Conservation (phyloP, 1,140 invertebrate genomes). For the Hypsibius dujardini region DNA sequence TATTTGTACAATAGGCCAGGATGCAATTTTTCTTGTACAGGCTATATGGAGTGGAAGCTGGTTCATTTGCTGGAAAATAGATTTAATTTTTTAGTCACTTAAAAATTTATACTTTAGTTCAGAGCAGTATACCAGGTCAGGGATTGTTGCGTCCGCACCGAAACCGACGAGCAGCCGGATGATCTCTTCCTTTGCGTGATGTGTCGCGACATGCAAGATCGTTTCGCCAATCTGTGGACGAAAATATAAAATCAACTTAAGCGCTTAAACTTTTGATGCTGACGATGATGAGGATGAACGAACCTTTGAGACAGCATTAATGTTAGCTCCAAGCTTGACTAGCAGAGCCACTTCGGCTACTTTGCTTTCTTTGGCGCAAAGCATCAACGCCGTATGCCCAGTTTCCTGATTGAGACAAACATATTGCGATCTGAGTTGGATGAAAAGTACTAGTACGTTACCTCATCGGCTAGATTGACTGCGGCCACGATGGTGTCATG, state of each 20-base stretch:
- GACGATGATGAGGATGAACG: too few species aligned
- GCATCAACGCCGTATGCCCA: conserved; percentile 1
- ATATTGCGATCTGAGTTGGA: neutral
- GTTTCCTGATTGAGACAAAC: conserved; percentile 6
- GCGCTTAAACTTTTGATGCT: too few species aligned
- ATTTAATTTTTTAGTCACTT: neutral
- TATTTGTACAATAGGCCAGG: conserved; percentile 10
- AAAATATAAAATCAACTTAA: too few species aligned
- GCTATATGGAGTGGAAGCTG: conserved; percentile 70
- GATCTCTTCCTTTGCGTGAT: conserved; percentile 82
- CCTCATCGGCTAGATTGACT: neutral
- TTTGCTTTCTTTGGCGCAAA: conserved; percentile 15
- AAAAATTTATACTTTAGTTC: neutral
- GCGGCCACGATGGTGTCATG: neutral
- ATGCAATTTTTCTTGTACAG: neutral
- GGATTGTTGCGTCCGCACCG: conserved; percentile 70
- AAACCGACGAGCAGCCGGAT: conserved; percentile 71
- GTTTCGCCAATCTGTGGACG: conserved; percentile 71
- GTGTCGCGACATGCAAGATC: conserved; percentile 73
- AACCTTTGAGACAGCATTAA: conserved; percentile 11
- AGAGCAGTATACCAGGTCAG: conserved; percentile 64
- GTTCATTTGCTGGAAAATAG: conserved; percentile 36
- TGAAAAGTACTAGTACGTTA: neutral
- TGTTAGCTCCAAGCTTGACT: neutral
- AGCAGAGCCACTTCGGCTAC: neutral